Evolutionary conservation across 2,797 vertebrate species (phyloP).

Genomic region (Gila robusta): DNA sequence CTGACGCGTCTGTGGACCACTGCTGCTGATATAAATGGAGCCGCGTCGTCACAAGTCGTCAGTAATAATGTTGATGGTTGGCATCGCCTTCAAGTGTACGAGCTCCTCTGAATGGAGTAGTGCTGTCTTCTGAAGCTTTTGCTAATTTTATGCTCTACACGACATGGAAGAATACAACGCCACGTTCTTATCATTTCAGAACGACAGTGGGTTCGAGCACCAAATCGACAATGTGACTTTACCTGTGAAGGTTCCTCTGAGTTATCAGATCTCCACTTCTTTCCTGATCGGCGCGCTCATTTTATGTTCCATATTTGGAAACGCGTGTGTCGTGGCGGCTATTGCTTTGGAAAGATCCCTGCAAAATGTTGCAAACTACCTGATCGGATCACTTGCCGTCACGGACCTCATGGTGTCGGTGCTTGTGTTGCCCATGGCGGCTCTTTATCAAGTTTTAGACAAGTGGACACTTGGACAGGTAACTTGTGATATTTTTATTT

Average conservation of each 20-base stretch:
- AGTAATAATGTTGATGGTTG: constrained; percentile 58
- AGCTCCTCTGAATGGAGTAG: constrained; percentile 55
- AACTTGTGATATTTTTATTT: constrained; percentile 94
- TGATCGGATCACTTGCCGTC: constrained; percentile 95
- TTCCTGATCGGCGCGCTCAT: constrained; percentile 88
- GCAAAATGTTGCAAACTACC: constrained; percentile 94
- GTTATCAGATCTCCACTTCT: constrained; percentile 86
- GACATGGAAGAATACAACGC: constrained; percentile 76
- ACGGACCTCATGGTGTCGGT: constrained; percentile 97
- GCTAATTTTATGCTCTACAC: constrained; percentile 52
- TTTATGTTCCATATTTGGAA: constrained; percentile 88
- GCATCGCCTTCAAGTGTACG: constrained; percentile 29
- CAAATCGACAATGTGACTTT: constrained; percentile 49
- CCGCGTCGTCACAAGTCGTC: constrained; percentile 64
- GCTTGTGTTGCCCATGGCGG: constrained; percentile 96
- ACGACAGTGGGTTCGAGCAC: constrained; percentile 62
- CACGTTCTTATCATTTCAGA: constrained; percentile 66
- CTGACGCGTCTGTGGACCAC: constrained; percentile 75
- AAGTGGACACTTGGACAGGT: constrained; percentile 94
- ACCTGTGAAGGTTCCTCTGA: constrained; percentile 70
- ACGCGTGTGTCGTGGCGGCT: constrained; percentile 89
- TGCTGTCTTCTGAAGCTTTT: constrained; percentile 56
- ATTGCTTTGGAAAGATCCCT: constrained; percentile 93
- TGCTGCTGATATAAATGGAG: constrained; percentile 73
- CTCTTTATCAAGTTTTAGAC: constrained; percentile 92